Conservation (phyloP, 2,888 invertebrate genomes). For the Timandra comae region DNA sequence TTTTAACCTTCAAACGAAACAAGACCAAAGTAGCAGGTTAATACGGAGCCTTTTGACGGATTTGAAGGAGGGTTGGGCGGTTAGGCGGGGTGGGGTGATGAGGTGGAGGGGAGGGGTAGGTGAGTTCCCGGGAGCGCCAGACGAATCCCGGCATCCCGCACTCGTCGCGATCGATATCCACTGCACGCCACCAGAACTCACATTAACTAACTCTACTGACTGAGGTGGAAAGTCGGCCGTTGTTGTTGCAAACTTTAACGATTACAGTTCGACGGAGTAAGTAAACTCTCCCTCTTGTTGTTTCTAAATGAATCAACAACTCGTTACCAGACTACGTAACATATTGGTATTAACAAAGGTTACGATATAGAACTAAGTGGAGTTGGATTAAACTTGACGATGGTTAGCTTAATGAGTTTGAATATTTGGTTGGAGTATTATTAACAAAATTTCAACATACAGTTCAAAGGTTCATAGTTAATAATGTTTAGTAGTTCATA, state of each 20-base stretch:
- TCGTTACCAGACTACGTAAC: slow-evolving; percentile 28
- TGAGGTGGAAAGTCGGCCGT: slow-evolving; percentile 68
- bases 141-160: slow-evolving; percentile 68
- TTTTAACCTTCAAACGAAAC: slow-evolving; percentile 75
- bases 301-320: slow-evolving; percentile 55
- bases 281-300: slow-evolving; percentile 47
- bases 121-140: slow-evolving; percentile 58
- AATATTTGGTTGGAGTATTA: no score
- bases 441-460: no score
- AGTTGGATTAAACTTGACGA: slow-evolving; percentile 5
- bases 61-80: slow-evolving; percentile 14
- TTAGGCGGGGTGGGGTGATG: slow-evolving; percentile 18
- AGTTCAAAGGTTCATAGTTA: no score
- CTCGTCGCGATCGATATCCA: slow-evolving; percentile 70
- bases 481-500: no score
- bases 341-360: slow-evolving; percentile 18
- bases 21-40: slow-evolving; percentile 69
- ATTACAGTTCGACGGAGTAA: slow-evolving; percentile 54
- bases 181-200: slow-evolving; percentile 65
- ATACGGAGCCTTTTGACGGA: slow-evolving; percentile 54
- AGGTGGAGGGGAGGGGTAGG: slow-evolving; percentile 33
- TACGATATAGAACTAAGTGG: slow-evolving; percentile 11
- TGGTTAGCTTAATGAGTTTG: not conserved
- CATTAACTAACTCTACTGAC: slow-evolving; percentile 62
- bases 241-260: slow-evolving; percentile 70